These are phyloP conservation scores for Caenorhabditis wallacei DNA, from an alignment of 2,888 invertebrate genomes.

Conservation along the genomic window DNA sequence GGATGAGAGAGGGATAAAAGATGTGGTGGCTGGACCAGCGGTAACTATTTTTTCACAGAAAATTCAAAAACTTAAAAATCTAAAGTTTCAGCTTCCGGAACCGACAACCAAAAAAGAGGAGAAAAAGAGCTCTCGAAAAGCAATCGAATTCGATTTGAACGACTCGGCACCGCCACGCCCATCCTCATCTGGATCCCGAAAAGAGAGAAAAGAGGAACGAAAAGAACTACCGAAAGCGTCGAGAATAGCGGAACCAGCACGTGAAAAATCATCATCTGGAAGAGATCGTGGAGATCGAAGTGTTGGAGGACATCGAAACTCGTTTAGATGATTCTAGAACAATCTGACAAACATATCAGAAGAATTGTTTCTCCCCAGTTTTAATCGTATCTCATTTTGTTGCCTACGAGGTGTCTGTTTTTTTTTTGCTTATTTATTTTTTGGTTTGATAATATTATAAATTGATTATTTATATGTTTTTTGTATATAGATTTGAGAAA, in stretches of 20 bases:
- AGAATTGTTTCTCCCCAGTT: background rate
- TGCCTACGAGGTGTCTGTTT: background rate
- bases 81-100: background rate
- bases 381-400: conserved; percentile 1
- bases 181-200: conserved; percentile 6
- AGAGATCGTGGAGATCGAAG: conserved; percentile 31
- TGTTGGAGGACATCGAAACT: background rate
- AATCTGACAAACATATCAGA: background rate
- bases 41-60: too few relatives aligned
- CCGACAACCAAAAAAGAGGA: background rate
- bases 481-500: too few relatives aligned
- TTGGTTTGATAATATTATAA: too few relatives aligned
- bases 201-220: conserved; percentile 35
- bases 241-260: conserved; percentile 36
- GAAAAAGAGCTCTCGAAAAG: conserved; percentile 28
- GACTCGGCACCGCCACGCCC: background rate
- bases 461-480: too few relatives aligned
- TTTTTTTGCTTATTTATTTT: background rate
- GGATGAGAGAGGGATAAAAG: background rate
- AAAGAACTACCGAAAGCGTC: conserved; percentile 42
- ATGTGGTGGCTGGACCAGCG: background rate
- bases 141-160: conserved; percentile 46
- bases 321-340: background rate
- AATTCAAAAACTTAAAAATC: too few relatives aligned
- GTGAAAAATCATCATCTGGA: conserved; percentile 3